Conservation (phyloP, 2,113 vertebrate genomes). For the Mohoua ochrocephala region DNA sequence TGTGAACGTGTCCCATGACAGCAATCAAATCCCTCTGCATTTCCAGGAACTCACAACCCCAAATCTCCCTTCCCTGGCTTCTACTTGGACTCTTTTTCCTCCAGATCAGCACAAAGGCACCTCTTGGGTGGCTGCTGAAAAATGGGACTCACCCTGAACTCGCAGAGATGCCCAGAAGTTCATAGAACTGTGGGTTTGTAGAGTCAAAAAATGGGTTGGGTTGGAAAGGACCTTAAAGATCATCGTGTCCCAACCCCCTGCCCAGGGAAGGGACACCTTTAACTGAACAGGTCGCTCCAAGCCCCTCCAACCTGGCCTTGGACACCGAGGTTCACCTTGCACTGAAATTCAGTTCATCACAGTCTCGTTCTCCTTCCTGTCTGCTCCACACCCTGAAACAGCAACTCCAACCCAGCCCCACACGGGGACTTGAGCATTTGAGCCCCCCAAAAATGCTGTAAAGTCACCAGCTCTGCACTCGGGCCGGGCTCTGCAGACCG, state of each 20-base stretch:
- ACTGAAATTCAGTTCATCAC: background rate
- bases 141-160: background rate
- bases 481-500: accelerated
- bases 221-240: background rate
- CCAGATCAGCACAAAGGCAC: background rate
- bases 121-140: background rate
- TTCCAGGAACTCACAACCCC: background rate
- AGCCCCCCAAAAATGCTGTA: accelerated
- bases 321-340: background rate
- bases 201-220: background rate
- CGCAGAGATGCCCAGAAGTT: background rate
- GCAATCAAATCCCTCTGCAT: background rate
- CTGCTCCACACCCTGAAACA: background rate
- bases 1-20: background rate
- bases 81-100: background rate
- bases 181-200: too few relatives aligned
- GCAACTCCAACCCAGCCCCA: background rate
- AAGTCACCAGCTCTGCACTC: background rate
- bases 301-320: background rate
- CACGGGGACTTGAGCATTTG: background rate
- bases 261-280: background rate
- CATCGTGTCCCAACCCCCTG: background rate
- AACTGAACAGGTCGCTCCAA: too few relatives aligned
- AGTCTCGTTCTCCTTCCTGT: background rate
- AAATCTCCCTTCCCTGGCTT: background rate